Evolutionary conservation across 2,113 vertebrate genomes (phyloP), one percentile per base, ranked within the genome.

Genomic region (Malurus melanocephalus): DNA sequence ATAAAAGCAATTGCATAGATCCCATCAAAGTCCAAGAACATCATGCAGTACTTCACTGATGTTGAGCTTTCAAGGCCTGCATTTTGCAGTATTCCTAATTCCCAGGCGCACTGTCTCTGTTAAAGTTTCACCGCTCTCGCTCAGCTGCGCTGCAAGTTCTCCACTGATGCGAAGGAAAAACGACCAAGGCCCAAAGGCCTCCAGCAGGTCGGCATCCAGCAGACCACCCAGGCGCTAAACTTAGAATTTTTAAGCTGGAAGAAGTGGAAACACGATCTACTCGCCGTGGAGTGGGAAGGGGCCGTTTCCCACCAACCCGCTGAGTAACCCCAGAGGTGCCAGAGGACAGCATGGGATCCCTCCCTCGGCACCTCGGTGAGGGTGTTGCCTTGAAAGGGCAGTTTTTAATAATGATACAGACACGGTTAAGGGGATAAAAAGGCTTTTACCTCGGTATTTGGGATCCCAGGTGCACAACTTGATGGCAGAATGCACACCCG

Each of bases 61-160:
- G 5, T 0, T 33, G 23, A 9, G 6, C 14, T 74, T 60, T 33
- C 68, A 43, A 66, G 59, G n/a, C 19, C n/a, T 38, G 45, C n/a
- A 23, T 59, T 52, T 20, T 27, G 9, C 32, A 21, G 5, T 4
- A 38, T 19, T 24, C 1, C 0, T 2, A 5, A 42, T 23, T n/a
- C 22, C 46, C 33, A 7, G 30, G 38, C 0, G 1, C 38, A 2
- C 18, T 4, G 1, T 9, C 60, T 6, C 43, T n/a, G 4, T 5
- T n/a, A 2, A 24, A 30, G 18, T 48, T 57, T 18, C 64, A 10
- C 40, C 2, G 18, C 1, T 16, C 13, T 3, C 3, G 17, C 60
- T 56, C 2, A 2, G 30, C 40, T 8, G 21, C 4, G n/a, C 27
- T 6, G 30, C 13, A 6, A 12, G 27, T 3, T 45, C 75, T 18